Evolutionary conservation across 2,888 invertebrate species (phyloP).

Genomic region (Coenonympha glycerion): DNA sequence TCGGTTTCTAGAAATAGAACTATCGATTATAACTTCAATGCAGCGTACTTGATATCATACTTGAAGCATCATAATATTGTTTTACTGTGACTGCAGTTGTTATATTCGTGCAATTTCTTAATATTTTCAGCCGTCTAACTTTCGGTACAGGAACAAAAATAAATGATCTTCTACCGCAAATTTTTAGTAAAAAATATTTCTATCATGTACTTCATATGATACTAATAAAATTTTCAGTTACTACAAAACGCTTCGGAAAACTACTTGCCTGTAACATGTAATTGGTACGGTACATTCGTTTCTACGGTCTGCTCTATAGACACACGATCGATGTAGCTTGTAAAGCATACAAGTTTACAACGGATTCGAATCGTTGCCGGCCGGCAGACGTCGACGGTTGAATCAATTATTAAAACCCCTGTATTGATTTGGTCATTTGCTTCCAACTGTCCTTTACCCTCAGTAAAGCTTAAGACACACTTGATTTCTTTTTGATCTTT

Average conservation of each 20-base stretch:
- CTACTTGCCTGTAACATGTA: too few species aligned
- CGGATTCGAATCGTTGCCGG: slow-evolving; percentile 33
- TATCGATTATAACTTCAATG: slow-evolving; percentile 33
- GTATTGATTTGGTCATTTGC: slow-evolving; percentile 67
- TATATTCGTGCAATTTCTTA: background rate
- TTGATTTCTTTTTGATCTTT: background rate
- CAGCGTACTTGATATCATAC: slow-evolving; percentile 20
- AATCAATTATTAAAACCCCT: slow-evolving; percentile 49
- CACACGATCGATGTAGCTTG: slow-evolving; percentile 25
- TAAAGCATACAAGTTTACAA: slow-evolving; percentile 36
- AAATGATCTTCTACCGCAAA: too few species aligned
- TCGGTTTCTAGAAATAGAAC: slow-evolving; percentile 41
- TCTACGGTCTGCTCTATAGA: background rate
- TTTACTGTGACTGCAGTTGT: background rate
- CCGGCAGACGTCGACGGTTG: slow-evolving; percentile 35
- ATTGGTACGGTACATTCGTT: too few species aligned
- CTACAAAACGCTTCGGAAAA: too few species aligned
- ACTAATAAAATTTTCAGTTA: too few species aligned
- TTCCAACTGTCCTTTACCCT: slow-evolving; percentile 51
- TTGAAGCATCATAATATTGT: too few species aligned
- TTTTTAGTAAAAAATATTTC: too few species aligned
- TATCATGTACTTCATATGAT: too few species aligned
- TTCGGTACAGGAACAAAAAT: too few species aligned
- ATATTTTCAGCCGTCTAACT: too few species aligned
- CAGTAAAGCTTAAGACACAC: slow-evolving; percentile 35